Percentiles rank a stretch among this genome's conserved stretches.
phyloP scores from a whole-genome alignment of 2,797 vertebrate genomes.

The Anas acuta region DNA sequence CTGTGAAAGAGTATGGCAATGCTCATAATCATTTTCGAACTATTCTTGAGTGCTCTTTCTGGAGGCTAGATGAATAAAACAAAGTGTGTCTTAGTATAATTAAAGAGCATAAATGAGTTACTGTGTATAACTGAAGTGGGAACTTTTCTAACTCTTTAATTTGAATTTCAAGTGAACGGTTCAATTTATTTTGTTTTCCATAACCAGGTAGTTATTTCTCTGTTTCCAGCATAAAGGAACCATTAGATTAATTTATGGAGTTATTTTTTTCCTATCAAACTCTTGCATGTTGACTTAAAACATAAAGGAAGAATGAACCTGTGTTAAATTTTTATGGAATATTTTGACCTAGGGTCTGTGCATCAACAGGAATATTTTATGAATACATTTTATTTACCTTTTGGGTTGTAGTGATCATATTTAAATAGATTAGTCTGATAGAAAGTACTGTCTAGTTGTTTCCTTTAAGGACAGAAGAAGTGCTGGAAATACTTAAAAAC shows the following conservation, averaged over 20 bases:
- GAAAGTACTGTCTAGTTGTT: not conserved
- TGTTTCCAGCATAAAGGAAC: not conserved
- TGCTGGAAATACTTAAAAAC: not conserved
- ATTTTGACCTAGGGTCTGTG: not conserved
- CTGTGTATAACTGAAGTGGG: not conserved
- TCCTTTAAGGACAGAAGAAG: not conserved
- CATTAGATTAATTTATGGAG: not conserved
- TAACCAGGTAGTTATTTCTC: not conserved
- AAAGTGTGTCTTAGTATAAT: not conserved
- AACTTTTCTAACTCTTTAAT: not conserved
- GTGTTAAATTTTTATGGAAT: not conserved
- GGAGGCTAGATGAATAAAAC: not conserved
- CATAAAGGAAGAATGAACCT: not conserved
- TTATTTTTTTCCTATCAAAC: not conserved
- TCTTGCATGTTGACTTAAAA: not conserved
- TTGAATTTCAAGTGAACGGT: not conserved
- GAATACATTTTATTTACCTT: not conserved
- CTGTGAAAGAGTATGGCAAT: not conserved
- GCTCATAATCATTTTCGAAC: not conserved
- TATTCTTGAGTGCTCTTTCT: not conserved
- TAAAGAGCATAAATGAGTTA: not conserved
- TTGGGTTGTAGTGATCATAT: not conserved
- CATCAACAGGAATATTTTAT: not conserved
- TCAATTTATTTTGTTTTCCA: not conserved
- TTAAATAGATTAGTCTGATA: not conserved